A percentile compares a stretch with the other conserved stretches of the same genome.
phyloP scores from a whole-genome alignment of 2,113 vertebrate genomes.

The Caretta caretta region DNA sequence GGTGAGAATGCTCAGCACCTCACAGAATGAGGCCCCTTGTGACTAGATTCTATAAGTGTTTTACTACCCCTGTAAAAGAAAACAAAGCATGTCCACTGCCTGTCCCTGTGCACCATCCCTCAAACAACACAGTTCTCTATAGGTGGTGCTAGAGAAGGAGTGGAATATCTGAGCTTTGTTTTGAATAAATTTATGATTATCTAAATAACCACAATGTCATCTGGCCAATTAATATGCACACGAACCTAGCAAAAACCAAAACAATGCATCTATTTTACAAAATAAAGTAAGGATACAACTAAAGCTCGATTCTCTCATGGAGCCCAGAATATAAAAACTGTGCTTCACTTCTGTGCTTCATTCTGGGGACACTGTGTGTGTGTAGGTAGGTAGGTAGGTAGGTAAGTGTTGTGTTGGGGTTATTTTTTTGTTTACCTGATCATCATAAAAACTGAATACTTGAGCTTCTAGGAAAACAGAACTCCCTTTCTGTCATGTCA shows the following conservation, averaged over 20 bases:
- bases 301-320: not conserved
- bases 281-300: not conserved
- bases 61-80: not conserved
- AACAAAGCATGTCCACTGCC: not conserved
- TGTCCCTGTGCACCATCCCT: not conserved
- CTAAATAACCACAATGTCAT: slow-evolving; percentile 38
- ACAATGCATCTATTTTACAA: not conserved
- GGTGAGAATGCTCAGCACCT: not conserved
- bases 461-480: not conserved
- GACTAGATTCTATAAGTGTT: not conserved
- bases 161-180: slow-evolving; percentile 21
- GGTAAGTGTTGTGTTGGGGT: not conserved
- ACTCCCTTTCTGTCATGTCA: not conserved
- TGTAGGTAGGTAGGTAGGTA: not conserved
- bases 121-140: not conserved
- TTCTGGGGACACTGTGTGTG: not conserved
- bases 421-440: not conserved
- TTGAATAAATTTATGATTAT: slow-evolving; percentile 33
- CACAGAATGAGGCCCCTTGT: not conserved
- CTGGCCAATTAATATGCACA: not conserved
- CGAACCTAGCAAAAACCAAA: not conserved
- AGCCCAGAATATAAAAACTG: not conserved
- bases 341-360: no score
- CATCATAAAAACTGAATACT: not conserved
- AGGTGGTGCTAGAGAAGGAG: not conserved